Base-by-base conservation (phyloP, 2,113 vertebrate species). In the Xerus inauris region DNA sequence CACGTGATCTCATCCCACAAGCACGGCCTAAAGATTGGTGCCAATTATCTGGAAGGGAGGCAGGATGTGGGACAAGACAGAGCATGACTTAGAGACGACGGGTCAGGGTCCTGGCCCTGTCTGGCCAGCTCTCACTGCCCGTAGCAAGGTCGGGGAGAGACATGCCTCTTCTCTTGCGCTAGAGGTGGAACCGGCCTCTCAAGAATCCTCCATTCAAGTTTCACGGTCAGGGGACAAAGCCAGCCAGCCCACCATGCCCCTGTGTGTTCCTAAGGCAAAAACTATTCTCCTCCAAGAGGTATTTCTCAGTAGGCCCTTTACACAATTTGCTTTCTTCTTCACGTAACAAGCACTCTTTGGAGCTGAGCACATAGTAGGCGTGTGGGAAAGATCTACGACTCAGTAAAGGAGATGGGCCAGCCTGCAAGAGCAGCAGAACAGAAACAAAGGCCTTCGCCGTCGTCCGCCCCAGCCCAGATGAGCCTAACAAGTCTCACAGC, bases 401-500 rank as follows among this genome's bases (percentile, higher is more conserved):
- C 12, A 16, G 3, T 4, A 22, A 64, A 75, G 38, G 40, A 89
- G 38, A 76, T 57, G 45, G 40, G 2, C 3, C 30, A 7, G 62
- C 42, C 64, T n/a, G 11, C 19, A 11, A 51, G 17, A 38, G 85
- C 0, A 47, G 32, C 71, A 28, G 57, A 79, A 69, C 42, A 73
- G 64, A 89, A 94, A 91, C 82, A 76, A 91, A 95, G 87, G 42
- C 28, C 45, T 64, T 35, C 11, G 12, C 35, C 30, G 0, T 49
- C 75, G 14, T 54, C 82, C 69, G 14, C 38, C 81, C 51, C 65
- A 38, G 54, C 87, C 65, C 80, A 51, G n/a, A 82, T 30, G 80
- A 94, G 54, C 42, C 57, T 75, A 69, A 69, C 81, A 80, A 57
- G 75, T 72, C 96, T 69, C 93, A 42, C 1, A 92, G 90, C 28